phyloP scores from a whole-genome alignment of 2,113 vertebrate genomes.

The Grallaria varia region DNA sequence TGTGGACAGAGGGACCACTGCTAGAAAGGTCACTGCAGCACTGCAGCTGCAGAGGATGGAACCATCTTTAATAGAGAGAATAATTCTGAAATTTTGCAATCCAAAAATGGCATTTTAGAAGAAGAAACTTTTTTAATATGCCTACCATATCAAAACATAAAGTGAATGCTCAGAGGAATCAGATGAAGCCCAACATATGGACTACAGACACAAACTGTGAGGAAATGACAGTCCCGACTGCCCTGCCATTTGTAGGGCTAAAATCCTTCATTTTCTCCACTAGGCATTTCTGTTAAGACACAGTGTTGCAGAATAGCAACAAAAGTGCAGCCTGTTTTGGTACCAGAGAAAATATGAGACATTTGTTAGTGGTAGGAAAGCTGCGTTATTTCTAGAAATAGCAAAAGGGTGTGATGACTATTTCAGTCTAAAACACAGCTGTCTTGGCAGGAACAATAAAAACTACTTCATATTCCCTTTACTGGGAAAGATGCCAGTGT shows the following conservation, averaged over 20 bases:
- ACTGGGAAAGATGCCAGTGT: slow-evolving; percentile 15
- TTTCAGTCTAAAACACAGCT: slow-evolving; percentile 43
- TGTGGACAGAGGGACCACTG: not conserved
- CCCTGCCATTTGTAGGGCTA: not conserved
- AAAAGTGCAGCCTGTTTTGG: not conserved
- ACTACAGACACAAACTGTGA: not conserved
- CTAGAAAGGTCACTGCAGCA: not conserved
- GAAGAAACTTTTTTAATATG: not conserved
- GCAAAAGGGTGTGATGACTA: slow-evolving; percentile 18
- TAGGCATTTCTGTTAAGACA: not conserved
- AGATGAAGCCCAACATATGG: not conserved
- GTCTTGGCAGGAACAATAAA: slow-evolving; percentile 42
- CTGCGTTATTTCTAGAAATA: slow-evolving; percentile 54
- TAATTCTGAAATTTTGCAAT: not conserved
- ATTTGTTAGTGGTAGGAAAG: slow-evolving; percentile 37
- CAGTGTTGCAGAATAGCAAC: not conserved
- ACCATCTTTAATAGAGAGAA: not conserved
- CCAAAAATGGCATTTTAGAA: not conserved
- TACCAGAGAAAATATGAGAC: not conserved
- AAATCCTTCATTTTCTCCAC: not conserved
- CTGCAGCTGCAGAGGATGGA: not conserved
- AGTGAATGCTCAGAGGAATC: not conserved
- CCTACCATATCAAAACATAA: not conserved
- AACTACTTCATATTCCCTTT: slow-evolving; percentile 35
- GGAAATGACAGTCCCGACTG: not conserved